Base-by-base conservation (phyloP, 2,888 invertebrate genomes). In the Melipona beecheii region DNA sequence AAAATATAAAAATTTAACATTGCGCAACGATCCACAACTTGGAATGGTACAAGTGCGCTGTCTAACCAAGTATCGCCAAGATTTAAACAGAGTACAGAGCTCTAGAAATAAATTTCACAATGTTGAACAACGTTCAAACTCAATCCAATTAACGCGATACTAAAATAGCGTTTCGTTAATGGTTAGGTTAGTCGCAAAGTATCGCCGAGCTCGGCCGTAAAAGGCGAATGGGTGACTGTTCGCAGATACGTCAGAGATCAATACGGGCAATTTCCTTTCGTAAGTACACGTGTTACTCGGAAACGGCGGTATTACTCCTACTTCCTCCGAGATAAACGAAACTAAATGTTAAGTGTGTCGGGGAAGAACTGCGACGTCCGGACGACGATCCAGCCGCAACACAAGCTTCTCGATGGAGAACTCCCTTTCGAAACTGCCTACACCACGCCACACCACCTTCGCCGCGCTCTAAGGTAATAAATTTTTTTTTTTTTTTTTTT, bases 341-440 rank as follows among this genome's bases (percentile, higher is more conserved):
- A 66, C 72, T 66, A 77, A 77, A 85, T 75, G 77, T 78, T 79
- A 70, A 64, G 71, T 68, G 77, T 71, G 69, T 80, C 58, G 85
- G 71, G 69, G 74, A 72, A 80, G 84, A 13, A 77, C 60, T 69
- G 69, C 24, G 24, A 36, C 78, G 72, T 87, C 82, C 80, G 66
- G 71, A 69, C 50, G 80, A 75, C 72, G 82, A 87, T 52, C 36
- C 43, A 77, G 49, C 62, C 27, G 60, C 31, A 68, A 24, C 60
- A 64, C 64, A 43, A 60, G 50, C 64, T 54, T 75, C 71, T 43
- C 68, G 78, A 79, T 79, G 64, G 77, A 72, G 66, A 87, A 81
- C 9, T 43, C 9, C 43, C 9, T 43, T 43, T 43, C 11, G 43
- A 9, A 43, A 43, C 43, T 43, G 43, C 43, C 43, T 43, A 43